phyloP scores from a whole-genome alignment of 2,888 invertebrate genomes.

The Physocephala rufipes region DNA sequence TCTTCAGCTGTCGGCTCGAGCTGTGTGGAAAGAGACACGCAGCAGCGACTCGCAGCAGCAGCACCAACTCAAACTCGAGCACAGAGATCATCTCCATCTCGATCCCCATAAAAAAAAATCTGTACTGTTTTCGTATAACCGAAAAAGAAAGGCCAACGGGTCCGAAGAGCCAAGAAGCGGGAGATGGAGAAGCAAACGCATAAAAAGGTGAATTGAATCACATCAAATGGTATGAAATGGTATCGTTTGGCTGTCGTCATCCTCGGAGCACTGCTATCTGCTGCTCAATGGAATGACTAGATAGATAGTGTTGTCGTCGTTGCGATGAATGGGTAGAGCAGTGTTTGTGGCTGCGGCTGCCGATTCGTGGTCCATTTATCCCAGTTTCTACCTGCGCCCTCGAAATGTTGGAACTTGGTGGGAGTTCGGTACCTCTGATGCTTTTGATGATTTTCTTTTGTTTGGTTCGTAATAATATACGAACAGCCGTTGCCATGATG shows the following conservation, averaged over 20 bases:
- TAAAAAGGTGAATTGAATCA: slow-evolving; percentile 32
- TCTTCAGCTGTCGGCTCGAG: slow-evolving; percentile 13
- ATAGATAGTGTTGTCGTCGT: neutral
- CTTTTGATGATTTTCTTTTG: slow-evolving; percentile 3
- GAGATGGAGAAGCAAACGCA: neutral
- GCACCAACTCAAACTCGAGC: slow-evolving; percentile 25
- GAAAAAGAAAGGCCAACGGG: slow-evolving; percentile 12
- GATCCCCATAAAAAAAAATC: slow-evolving; percentile 1
- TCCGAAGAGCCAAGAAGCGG: neutral
- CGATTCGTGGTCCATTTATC: neutral
- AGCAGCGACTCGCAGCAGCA: slow-evolving; percentile 3
- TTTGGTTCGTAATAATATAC: no score
- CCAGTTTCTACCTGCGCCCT: slow-evolving; percentile 22
- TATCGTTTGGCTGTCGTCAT: slow-evolving; percentile 15
- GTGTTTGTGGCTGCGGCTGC: neutral
- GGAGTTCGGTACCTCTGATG: slow-evolving; percentile 3
- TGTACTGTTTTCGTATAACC: slow-evolving; percentile 21
- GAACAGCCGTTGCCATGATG: neutral
- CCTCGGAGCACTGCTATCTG: neutral
- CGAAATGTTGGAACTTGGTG: neutral
- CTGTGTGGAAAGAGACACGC: slow-evolving; percentile 15
- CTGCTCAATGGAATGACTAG: neutral
- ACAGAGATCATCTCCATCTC: slow-evolving; percentile 11
- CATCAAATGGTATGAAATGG: slow-evolving; percentile 22
- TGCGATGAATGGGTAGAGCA: slow-evolving; percentile 6